phyloP scores from a whole-genome alignment of 2,113 vertebrate species.

The Smithornis capensis region DNA sequence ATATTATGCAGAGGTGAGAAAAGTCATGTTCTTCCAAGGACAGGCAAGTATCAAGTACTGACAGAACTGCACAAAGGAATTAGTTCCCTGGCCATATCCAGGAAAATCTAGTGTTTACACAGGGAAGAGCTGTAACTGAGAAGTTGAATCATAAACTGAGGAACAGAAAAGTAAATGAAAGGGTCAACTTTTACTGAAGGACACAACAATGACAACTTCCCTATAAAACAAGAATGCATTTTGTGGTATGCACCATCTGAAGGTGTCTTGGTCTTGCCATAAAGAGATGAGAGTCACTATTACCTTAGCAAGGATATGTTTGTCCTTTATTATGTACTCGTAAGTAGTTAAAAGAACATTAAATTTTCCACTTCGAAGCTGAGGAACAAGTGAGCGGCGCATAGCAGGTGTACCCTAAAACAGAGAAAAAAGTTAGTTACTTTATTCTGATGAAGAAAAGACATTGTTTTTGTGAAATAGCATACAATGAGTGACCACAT shows the following conservation, averaged over 20 bases:
- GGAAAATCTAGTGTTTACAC: background rate
- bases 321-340: constrained; percentile 99
- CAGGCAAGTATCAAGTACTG: background rate
- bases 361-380: constrained; percentile 95
- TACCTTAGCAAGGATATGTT: constrained; percentile 99
- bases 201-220: background rate
- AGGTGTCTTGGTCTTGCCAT: background rate
- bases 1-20: background rate
- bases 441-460: background rate
- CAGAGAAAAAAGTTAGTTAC: background rate
- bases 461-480: background rate
- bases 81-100: background rate
- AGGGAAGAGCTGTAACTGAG: background rate
- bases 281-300: background rate
- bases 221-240: background rate
- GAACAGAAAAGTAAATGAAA: background rate
- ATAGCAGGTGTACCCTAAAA: constrained; percentile 90
- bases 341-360: constrained; percentile 97
- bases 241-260: background rate
- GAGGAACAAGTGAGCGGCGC: constrained; percentile 91
- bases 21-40: background rate
- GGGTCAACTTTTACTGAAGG: background rate
- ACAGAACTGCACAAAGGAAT: background rate
- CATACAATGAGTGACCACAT: background rate
- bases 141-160: background rate